These are phyloP conservation scores for Toxotes jaculatrix DNA, from an alignment of 2,113 vertebrate species.

Conservation along the genomic window DNA sequence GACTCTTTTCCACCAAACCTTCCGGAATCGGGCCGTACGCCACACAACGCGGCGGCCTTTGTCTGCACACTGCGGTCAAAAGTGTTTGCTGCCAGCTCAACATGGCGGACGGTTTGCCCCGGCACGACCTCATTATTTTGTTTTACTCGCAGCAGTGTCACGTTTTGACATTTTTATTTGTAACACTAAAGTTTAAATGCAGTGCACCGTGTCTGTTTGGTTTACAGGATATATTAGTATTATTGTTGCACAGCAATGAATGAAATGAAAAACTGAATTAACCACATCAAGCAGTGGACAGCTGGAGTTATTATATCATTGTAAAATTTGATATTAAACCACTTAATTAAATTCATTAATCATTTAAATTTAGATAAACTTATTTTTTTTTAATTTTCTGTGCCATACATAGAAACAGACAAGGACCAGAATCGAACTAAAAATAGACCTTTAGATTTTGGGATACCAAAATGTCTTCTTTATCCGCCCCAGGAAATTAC, in stretches of 20 bases:
- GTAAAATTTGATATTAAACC: neutral
- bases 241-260: too few relatives aligned
- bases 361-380: too few relatives aligned
- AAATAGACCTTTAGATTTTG: neutral
- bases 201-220: neutral
- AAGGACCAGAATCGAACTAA: neutral
- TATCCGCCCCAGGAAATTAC: neutral
- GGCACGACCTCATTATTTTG: conserved; percentile 32
- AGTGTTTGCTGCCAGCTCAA: conserved; percentile 44
- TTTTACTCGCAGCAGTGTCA: conserved; percentile 15
- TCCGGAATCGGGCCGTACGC: conserved; percentile 8
- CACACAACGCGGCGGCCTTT: conserved; percentile 7
- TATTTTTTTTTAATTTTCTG: neutral
- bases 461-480: neutral
- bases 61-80: conserved; percentile 14
- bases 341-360: neutral
- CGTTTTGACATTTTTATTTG: conserved; percentile 30
- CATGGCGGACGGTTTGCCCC: neutral
- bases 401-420: neutral
- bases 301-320: neutral
- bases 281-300: neutral
- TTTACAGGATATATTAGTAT: neutral
- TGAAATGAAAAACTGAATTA: neutral
- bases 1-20: conserved; percentile 22
- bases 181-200: conserved; percentile 5